Evolutionary conservation across 2,113 vertebrate genomes (phyloP).

Genomic region (Cisticola juncidis): DNA sequence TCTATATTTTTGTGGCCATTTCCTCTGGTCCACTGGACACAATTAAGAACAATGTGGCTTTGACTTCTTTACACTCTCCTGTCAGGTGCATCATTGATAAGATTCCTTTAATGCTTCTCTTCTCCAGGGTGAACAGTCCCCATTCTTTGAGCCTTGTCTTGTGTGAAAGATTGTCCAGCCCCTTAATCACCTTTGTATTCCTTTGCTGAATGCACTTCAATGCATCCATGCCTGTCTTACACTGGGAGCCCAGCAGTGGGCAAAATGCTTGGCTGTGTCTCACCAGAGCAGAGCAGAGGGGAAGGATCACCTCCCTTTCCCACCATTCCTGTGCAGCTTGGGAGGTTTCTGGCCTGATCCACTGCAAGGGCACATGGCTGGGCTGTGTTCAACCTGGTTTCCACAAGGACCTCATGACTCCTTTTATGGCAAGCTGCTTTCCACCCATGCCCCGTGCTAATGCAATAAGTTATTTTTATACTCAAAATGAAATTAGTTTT

Average conservation of each 20-base stretch:
- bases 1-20: not conserved
- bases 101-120: not conserved
- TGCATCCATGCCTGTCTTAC: too few species aligned
- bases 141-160: not conserved
- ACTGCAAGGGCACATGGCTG: rapidly evolving
- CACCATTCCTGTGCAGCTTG: not conserved
- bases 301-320: not conserved
- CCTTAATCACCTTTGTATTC: not conserved
- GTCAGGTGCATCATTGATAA: not conserved
- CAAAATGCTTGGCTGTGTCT: not conserved
- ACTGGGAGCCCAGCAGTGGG: not conserved
- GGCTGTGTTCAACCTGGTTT: not conserved
- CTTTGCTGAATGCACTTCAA: not conserved
- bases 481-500: not conserved
- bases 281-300: not conserved
- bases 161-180: not conserved
- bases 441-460: not conserved
- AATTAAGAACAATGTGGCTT: not conserved
- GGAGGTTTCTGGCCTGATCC: not conserved
- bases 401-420: rapidly evolving
- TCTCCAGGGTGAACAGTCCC: not conserved
- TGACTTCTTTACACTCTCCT: not conserved
- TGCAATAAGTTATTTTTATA: not conserved
- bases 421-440: not conserved
- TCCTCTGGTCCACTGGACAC: not conserved